These are phyloP conservation scores for Sebastes trivittatus DNA, from an alignment of 2,797 vertebrate genomes.

Conservation along the genomic window DNA sequence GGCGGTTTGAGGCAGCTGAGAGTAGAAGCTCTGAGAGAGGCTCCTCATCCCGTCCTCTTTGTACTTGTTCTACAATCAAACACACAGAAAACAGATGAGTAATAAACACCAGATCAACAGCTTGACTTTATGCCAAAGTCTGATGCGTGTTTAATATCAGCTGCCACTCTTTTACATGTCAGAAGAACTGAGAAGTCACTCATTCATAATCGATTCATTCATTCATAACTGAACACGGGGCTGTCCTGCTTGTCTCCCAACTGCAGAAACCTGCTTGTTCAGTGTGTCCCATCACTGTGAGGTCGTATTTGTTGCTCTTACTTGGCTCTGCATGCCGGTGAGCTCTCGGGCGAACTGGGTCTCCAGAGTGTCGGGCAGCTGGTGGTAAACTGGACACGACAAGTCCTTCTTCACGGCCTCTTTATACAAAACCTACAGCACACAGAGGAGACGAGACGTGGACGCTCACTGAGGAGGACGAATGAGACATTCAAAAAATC, in stretches of 20 bases:
- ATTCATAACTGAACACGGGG: not conserved
- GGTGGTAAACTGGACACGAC: constrained; percentile 65
- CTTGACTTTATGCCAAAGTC: not conserved
- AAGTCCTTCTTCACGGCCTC: constrained; percentile 56
- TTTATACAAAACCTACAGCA: constrained; percentile 75
- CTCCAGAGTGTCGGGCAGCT: constrained; percentile 69
- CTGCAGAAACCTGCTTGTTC: not conserved
- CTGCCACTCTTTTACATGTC: not conserved
- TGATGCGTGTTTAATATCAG: too few species aligned
- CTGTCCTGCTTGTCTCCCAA: not conserved
- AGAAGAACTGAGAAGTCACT: not conserved
- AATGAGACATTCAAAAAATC: not conserved
- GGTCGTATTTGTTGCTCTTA: not conserved
- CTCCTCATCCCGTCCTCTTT: constrained; percentile 82
- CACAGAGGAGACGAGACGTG: not conserved
- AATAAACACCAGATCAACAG: not conserved
- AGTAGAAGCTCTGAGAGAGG: constrained; percentile 85
- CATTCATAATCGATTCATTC: not conserved
- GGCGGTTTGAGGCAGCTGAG: constrained; percentile 87
- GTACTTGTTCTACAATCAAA: constrained; percentile 84
- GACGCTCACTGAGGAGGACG: not conserved
- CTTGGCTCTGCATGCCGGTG: constrained; percentile 69
- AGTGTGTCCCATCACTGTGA: not conserved
- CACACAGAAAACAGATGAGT: not conserved
- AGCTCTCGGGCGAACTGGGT: constrained; percentile 66